phyloP scores from a whole-genome alignment of 2,888 invertebrate genomes.

The Calephelis perditalis region DNA sequence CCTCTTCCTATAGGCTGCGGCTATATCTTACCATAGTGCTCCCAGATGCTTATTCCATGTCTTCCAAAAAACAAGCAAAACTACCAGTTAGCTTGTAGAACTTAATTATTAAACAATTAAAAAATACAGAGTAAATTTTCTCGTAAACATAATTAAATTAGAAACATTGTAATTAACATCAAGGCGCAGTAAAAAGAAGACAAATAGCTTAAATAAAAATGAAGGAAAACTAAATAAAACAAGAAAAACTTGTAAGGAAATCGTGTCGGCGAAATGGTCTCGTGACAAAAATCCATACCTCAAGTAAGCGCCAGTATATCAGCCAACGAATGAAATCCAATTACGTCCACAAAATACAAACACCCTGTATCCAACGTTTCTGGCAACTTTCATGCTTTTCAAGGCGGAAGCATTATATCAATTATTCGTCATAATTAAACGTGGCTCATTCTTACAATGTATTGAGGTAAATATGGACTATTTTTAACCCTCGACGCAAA shows the following conservation, averaged over 20 bases:
- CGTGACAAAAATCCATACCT: constrained; percentile 75
- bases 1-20: no score
- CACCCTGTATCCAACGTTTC: constrained; percentile 25
- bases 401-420: constrained; percentile 1
- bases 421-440: background rate
- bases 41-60: no score
- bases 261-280: constrained; percentile 62
- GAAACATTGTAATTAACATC: no score
- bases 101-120: no score
- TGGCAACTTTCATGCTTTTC: constrained; percentile 16
- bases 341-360: constrained; percentile 63
- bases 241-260: constrained; percentile 42
- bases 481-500: no score
- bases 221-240: constrained; percentile 26
- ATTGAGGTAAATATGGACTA: no score
- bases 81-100: no score
- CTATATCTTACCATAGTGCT: no score
- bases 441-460: background rate
- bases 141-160: no score
- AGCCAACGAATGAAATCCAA: constrained; percentile 66
- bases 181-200: no score
- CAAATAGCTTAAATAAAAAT: background rate
- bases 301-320: constrained; percentile 61
- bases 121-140: no score
- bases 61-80: no score